Evolutionary conservation across 2,113 vertebrate species (phyloP), one percentile per base, ranked within the genome.

Genomic region (Archilochus colubris): DNA sequence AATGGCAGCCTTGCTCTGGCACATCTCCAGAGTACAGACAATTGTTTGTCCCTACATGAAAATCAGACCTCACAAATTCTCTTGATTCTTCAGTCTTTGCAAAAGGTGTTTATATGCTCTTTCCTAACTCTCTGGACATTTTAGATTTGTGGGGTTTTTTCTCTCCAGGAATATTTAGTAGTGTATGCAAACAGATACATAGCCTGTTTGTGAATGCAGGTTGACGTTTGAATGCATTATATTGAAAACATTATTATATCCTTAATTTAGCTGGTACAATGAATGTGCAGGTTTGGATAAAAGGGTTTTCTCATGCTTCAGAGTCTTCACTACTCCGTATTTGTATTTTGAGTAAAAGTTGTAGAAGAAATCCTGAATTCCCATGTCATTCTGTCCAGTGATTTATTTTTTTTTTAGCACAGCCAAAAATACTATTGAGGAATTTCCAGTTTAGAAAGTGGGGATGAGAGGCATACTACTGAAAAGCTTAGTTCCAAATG

Each of bases 401-500:
- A 1, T 13, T 6, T 50, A 7, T 46, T 18, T 46, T 50, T 48
- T 53, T 53, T 88, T 43, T 14, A 24, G 25, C 27, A 6, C 58
- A 86, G 73, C 20, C 58, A 55, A 17, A 33, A 21, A 7, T 1
- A 2, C 0, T 7, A 7, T 28, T 28, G 33, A 70, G 33, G 22
- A 48, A 51, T 69, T 69, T 88, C 15, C 43, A 22, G 24, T 69
- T 23, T 46, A 79, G 40, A 61, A 90, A 12, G 0, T 1, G 10
- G 8, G 5, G 14, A 9, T 53, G 59, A 10, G 20, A 55, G 30
- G 43, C 69, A 28, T 4, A 27, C 36, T 72, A 12, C 24, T 66
- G 3, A 15, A 25, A 9, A 40, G 9, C 24, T 12, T 48, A 0
- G 0, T 27, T 59, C n/a, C 17, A 7, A 43, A 58, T 8, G 22